Percentiles rank a stretch among this genome's conserved stretches.
Conservation (phyloP, 1,140 invertebrate genomes). For the Conus betulinus region DNA sequence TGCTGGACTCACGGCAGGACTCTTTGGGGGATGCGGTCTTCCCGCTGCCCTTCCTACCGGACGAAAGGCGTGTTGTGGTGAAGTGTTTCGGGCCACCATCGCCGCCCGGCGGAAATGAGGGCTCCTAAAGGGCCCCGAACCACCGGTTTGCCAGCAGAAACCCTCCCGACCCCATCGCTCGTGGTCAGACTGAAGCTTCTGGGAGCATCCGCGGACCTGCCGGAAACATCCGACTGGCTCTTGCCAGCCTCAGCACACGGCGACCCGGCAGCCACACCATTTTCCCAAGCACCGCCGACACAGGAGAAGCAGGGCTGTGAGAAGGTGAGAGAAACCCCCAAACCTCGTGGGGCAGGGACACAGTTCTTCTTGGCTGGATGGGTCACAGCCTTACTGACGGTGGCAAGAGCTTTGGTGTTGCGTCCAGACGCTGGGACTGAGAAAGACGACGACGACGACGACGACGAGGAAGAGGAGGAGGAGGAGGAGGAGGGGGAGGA, state of each 20-base stretch:
- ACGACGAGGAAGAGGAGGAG: background rate
- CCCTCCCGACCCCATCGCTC: background rate
- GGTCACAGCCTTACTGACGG: background rate
- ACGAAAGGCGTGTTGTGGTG: background rate
- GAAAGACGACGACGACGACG: background rate
- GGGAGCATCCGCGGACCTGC: background rate
- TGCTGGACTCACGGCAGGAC: no score
- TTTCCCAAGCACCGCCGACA: background rate
- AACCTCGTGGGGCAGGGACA: background rate
- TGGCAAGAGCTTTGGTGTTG: background rate
- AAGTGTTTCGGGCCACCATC: background rate
- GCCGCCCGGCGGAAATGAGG: background rate
- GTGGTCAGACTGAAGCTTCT: background rate
- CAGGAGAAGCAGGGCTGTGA: background rate
- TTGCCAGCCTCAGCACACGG: no score
- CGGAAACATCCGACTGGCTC: background rate
- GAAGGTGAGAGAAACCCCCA: background rate
- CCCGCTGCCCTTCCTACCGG: background rate
- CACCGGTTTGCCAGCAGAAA: background rate
- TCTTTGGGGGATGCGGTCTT: background rate
- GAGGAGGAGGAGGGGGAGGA: no score
- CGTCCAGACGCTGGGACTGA: background rate
- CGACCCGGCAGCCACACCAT: no score
- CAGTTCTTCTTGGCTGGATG: background rate
- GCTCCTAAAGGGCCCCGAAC: background rate